Evolutionary conservation across 2,113 vertebrate genomes (phyloP), one percentile per base, ranked within the genome.

Genomic region (Scopus umbretta): DNA sequence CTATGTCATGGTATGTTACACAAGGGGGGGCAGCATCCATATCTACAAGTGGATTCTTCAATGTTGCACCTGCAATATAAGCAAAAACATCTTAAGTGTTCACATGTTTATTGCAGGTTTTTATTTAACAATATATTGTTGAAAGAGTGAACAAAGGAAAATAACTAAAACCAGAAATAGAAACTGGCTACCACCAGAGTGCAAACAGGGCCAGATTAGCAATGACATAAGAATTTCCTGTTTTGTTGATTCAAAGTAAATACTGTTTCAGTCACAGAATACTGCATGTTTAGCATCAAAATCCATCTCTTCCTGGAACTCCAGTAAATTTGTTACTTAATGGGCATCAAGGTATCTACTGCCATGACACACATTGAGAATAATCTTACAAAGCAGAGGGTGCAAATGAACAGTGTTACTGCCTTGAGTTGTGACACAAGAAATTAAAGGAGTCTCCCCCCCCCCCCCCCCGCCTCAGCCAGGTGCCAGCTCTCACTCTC

Each of bases 61-160:
- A 66, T 5, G 16, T 36, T 88, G 81, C n/a, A 96, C 84, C 97
- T 98, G 96, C 79, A 97, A 97, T 58, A 80, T 17, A 95, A 97
- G 17, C 61, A 96, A 89, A 97, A 92, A 36, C 29, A 79, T 53
- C 45, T 30, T 88, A 73, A 90, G 22, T 42, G 10, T 38, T 78
- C 3, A 2, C 6, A 9, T 43, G 20, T n/a, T 65, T 70, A 34
- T 80, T 90, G 65, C 67, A 42, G 21, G 14, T 5, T 73, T 91
- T 87, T 80, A 61, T 73, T 81, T 58, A 38, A 62, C 56, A 79
- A 50, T 50, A 58, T 32, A 9, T 65, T 62, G 20, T 10, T 67
- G 29, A 56, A 90, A 72, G 63, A 91, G 14, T 43, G 15, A 91
- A 72, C 2, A 1, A 87, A 76, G 26, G 9, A 59, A 76, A 47